Base-by-base conservation (phyloP, 1,140 invertebrate species). In the Apolygus lucorum region DNA sequence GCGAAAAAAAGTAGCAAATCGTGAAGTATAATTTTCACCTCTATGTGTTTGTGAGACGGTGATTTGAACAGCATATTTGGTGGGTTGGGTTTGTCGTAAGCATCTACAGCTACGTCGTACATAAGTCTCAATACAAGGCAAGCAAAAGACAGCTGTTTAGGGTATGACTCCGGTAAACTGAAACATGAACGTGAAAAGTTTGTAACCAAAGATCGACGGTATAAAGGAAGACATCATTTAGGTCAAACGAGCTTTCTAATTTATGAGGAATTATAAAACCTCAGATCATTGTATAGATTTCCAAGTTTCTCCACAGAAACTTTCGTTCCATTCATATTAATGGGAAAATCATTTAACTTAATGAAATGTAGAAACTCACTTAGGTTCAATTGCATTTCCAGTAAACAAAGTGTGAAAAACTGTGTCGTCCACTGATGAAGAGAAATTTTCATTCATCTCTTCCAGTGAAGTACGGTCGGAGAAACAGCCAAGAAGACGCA, bases 401-500 rank as follows among this genome's bases (percentile, higher is more conserved):
- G 85, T 87, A 75, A 93, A 93, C 21, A 93, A 77, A 54, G 83
- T 83, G 74, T 90, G 87, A 75, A 86, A 89, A 1, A 75, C 75
- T 59, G 75, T 74, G 52, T 79, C 76, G 66, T 79, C 76, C 67
- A 68, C 71, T 17, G 64, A 70, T 42, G 69, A 68, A 14, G 72
- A 74, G 63, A 70, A 42, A 67, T 75, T 73, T 75, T 77, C 77
- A 73, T 71, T 34, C 14, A 29, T 81, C 71, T 83, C 83, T 71
- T 76, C 78, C 72, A 80, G 75, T 67, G 84, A 83, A 0, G 81
- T 83, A 71, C 84, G 83, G 52, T 81, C 81, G 0, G 87, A 87
- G 78, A 97, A 98, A 81, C 95, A 97, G 49, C 96, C 95, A 26
- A 99, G 81, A 27, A 96, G 83, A 54, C 93, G 83, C 49, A 99